Percentiles rank a stretch among this genome's conserved stretches.
These are phyloP conservation scores for Abramis brama DNA, from an alignment of 2,113 vertebrate genomes.

Conservation along the genomic window DNA sequence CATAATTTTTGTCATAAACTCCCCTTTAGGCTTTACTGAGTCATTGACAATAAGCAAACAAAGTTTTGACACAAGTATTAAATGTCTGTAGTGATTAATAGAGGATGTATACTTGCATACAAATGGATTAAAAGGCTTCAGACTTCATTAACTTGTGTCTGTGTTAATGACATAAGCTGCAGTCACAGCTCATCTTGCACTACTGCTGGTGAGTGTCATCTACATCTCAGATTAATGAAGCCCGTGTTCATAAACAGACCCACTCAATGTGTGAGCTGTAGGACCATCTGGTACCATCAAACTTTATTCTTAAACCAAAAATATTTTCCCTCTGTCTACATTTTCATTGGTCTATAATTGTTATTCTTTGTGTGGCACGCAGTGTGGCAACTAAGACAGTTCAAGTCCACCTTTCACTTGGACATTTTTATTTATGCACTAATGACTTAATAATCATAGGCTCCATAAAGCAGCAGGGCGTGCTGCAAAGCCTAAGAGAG, in stretches of 20 bases:
- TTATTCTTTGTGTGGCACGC: not conserved
- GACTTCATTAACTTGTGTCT: constrained; percentile 36
- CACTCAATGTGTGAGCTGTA: constrained; percentile 2
- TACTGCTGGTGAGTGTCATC: constrained; percentile 29
- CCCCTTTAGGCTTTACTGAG: not conserved
- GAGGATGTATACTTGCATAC: not conserved
- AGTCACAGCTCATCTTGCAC: constrained; percentile 32
- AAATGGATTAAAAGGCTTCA: constrained; percentile 29
- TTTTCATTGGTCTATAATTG: not conserved
- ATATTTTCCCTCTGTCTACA: not conserved
- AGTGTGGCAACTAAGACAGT: not conserved
- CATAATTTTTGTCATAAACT: not conserved
- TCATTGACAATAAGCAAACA: constrained; percentile 1
- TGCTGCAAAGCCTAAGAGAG: not conserved
- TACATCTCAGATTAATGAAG: constrained; percentile 49
- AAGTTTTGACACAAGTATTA: constrained; percentile 13
- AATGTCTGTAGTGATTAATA: constrained; percentile 15
- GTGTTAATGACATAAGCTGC: constrained; percentile 10
- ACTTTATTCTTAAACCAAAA: constrained; percentile 25
- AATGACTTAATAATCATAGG: not conserved
- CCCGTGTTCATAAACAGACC: constrained; percentile 35
- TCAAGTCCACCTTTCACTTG: not conserved
- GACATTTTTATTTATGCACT: not conserved
- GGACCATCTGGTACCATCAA: constrained; percentile 21
- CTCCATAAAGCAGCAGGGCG: not conserved